These are phyloP conservation scores for Pocillopora verrucosa DNA, from an alignment of 64 coral and sea anemone genomes.

Conservation along the genomic window DNA sequence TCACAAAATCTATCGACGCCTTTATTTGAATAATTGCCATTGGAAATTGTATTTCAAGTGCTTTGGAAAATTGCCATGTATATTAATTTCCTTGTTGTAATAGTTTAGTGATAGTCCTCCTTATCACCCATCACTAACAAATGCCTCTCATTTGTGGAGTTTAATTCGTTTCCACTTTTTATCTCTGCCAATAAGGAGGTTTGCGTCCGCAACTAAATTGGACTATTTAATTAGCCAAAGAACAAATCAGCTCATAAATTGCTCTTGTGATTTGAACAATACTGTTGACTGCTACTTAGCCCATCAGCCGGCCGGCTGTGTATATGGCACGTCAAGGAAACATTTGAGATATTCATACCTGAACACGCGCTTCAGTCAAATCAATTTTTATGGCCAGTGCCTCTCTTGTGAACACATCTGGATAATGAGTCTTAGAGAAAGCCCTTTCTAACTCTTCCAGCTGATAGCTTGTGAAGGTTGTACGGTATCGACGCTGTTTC, in stretches of 20 bases:
- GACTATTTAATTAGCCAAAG: conserved; percentile 77
- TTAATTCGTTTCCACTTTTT: conserved; percentile 58
- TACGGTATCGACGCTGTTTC: conserved; percentile 94
- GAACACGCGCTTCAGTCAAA: conserved; percentile 91
- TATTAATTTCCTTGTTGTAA: conserved; percentile 70
- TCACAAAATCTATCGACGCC: neutral
- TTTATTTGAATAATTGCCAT: conserved; percentile 9
- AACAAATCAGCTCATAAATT: conserved; percentile 22
- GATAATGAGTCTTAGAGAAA: conserved; percentile 96
- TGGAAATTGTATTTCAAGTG: conserved; percentile 30
- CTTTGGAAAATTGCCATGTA: conserved; percentile 3
- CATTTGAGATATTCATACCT: conserved; percentile 41
- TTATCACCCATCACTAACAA: conserved; percentile 56
- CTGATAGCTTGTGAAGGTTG: conserved; percentile 98
- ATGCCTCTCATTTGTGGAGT: conserved; percentile 39
- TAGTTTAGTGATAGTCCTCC: conserved; percentile 41
- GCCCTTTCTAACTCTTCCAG: conserved; percentile 94
- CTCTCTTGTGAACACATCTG: conserved; percentile 93
- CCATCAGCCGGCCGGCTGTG: neutral
- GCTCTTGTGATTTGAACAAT: conserved; percentile 11
- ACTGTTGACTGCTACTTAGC: neutral
- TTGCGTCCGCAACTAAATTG: conserved; percentile 67
- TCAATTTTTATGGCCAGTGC: conserved; percentile 98
- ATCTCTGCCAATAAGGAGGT: conserved; percentile 64
- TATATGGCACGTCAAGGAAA: neutral